Evolutionary conservation across 2,888 invertebrate genomes (phyloP), one percentile per base, ranked within the genome.

Genomic region (Calameuta pallipes): DNA sequence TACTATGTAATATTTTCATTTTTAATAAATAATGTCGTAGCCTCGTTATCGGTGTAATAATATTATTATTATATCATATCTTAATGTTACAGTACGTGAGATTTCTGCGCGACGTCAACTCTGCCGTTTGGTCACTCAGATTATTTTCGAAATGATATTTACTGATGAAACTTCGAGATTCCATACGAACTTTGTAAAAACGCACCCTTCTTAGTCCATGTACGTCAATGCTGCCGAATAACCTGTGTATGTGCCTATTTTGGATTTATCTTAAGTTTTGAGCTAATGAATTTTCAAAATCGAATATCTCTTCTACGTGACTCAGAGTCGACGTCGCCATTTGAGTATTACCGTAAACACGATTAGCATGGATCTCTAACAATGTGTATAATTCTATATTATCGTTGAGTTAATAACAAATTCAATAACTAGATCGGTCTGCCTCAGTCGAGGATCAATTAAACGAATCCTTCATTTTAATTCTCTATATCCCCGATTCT

Each of bases 381-480:
- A 81, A 84, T 81, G 77, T 82, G 80, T 71, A 30, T 84, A 81
- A 84, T 82, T 81, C 81, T 84, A 80, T 81, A 76, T 77, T 80
- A 74, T 84, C 80, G 23, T 79, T 74, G 80, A 83, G 82, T 81
- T 23, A 84, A 83, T 84, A 83, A 83, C 81, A 82, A 84, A 84
- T 82, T 84, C 9, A 71, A 34, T 71, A 75, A 75, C 81, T 80
- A 33, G 77, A 30, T 74, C 13, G 71, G 36, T 12, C 23, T 23
- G 36, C 74, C 0, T 15, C 6, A 74, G 35, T 36, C 37, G n/a
- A 36, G 34, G n/a, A 36, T 34, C 74, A 12, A 71, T 71, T 56
- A 56, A 56, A 56, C 9, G 23, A 56, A 56, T 56, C 15, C 2
- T 56, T 56, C 56, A 56, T 56, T 1, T 23, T 23, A 9, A 56